Evolutionary conservation across 2,888 invertebrate genomes (phyloP).

Genomic region (Nematopogon swammerdamellus): DNA sequence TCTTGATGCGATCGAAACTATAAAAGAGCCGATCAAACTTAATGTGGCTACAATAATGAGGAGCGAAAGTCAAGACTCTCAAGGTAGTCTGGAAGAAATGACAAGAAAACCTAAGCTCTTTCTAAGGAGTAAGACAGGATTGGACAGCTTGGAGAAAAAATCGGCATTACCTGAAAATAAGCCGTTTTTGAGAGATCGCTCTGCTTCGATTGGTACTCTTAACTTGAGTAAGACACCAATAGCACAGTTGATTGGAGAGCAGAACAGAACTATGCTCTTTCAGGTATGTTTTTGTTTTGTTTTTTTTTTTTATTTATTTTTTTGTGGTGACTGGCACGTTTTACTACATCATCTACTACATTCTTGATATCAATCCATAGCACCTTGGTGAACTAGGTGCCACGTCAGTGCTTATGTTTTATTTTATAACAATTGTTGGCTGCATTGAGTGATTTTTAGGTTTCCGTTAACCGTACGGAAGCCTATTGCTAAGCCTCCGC

Average conservation of each 20-base stretch:
- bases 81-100: slow-evolving; percentile 30
- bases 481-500: no score
- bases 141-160: slow-evolving; percentile 12
- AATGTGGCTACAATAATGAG: slow-evolving; percentile 1
- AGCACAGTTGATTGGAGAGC: slow-evolving; percentile 57
- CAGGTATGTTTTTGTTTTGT: slow-evolving; percentile 50
- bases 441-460: no score
- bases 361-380: no score
- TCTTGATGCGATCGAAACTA: slow-evolving; percentile 4
- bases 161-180: slow-evolving; percentile 34
- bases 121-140: slow-evolving; percentile 10
- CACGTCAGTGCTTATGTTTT: no score
- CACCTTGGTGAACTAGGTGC: no score
- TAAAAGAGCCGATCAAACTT: slow-evolving; percentile 6
- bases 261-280: slow-evolving; percentile 92
- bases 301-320: no score
- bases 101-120: slow-evolving; percentile 16
- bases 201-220: slow-evolving; percentile 61
- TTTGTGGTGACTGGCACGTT: no score
- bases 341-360: no score
- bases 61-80: slow-evolving; percentile 5
- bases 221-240: slow-evolving; percentile 38
- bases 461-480: no score
- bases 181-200: slow-evolving; percentile 50
- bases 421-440: no score